phyloP scores from a whole-genome alignment of 2,797 vertebrate species.

The Rhynchonycteris naso region DNA sequence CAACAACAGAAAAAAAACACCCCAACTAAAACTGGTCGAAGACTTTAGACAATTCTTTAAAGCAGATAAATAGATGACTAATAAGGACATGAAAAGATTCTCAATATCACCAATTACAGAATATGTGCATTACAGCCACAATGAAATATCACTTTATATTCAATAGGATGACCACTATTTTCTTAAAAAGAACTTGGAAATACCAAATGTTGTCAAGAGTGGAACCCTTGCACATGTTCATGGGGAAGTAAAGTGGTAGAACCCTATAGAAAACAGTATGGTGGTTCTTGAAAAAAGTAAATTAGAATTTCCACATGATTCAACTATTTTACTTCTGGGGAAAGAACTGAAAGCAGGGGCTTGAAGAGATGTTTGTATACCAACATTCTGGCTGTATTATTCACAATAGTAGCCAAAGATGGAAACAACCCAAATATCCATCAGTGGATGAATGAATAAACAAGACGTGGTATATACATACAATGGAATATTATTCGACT shows the following conservation, averaged over 20 bases:
- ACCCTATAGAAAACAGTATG: neutral
- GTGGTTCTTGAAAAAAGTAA: neutral
- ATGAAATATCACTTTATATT: neutral
- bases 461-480: neutral
- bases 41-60: neutral
- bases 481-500: neutral
- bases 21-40: neutral
- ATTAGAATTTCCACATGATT: neutral
- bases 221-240: neutral
- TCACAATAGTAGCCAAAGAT: neutral
- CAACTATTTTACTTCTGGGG: neutral
- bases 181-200: neutral
- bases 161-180: neutral
- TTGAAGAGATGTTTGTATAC: neutral
- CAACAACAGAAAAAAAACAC: neutral
- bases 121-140: neutral
- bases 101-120: neutral
- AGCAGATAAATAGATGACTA: neutral
- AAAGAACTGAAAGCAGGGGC: neutral
- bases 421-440: neutral
- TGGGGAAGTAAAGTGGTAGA: neutral
- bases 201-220: neutral
- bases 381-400: neutral
- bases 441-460: neutral
- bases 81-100: neutral